Evolutionary conservation across 2,797 vertebrate species (phyloP).

Genomic region (Helicolenus hilgendorfi): DNA sequence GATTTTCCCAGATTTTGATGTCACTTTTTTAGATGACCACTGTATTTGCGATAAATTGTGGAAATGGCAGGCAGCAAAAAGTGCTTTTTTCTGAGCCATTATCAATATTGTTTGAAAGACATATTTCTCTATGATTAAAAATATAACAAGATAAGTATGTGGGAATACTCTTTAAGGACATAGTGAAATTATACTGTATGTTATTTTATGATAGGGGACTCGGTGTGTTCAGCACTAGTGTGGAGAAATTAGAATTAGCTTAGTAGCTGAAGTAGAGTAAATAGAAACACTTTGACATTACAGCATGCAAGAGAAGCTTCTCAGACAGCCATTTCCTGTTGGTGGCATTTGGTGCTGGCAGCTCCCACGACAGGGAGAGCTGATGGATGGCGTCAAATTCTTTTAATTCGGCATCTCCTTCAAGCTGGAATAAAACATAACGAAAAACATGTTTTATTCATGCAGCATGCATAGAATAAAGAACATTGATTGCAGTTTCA

Average conservation of each 20-base stretch:
- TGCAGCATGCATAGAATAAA: not conserved
- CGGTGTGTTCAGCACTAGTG: not conserved
- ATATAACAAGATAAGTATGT: not conserved
- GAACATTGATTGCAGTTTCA: not conserved
- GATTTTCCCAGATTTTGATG: not conserved
- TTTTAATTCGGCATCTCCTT: conserved; percentile 46
- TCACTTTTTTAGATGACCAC: not conserved
- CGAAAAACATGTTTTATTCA: not conserved
- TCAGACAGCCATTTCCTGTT: conserved; percentile 66
- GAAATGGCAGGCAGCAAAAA: too few relatives aligned
- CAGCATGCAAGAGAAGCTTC: conserved; percentile 56
- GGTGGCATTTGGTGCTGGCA: conserved; percentile 57
- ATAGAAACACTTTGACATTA: conserved; percentile 42
- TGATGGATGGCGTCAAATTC: conserved; percentile 42
- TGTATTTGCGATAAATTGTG: too few relatives aligned
- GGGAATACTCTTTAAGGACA: not conserved
- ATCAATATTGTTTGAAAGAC: not conserved
- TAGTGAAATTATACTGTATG: not conserved
- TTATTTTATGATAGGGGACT: not conserved
- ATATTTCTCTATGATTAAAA: not conserved
- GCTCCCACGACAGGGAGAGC: conserved; percentile 44
- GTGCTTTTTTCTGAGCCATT: too few relatives aligned
- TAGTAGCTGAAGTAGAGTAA: not conserved
- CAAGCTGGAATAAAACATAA: conserved; percentile 36
- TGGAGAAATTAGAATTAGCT: not conserved